Evolutionary conservation across 2,888 invertebrate species (phyloP).

Genomic region (Ernsta delagoae): DNA sequence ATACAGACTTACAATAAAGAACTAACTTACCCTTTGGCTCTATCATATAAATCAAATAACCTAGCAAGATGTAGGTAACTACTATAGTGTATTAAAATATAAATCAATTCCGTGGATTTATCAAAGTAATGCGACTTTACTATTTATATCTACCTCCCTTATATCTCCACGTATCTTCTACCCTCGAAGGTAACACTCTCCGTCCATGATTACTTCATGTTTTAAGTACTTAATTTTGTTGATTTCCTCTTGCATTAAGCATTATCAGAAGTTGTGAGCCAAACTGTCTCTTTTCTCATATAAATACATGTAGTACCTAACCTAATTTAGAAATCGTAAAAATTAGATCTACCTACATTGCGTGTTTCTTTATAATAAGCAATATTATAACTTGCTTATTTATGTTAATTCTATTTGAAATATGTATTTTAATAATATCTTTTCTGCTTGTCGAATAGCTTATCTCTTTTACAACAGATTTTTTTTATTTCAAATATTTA

Average conservation of each 20-base stretch:
- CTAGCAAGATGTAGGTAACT: too few species aligned
- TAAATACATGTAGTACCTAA: not conserved
- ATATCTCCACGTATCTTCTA: conserved; percentile 14
- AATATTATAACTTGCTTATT: not conserved
- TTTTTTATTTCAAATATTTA: too few species aligned
- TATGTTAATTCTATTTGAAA: not conserved
- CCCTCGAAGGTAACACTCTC: conserved; percentile 64
- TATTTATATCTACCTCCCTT: not conserved
- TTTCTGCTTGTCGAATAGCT: too few species aligned
- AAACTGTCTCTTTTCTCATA: not conserved
- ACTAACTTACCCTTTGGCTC: too few species aligned
- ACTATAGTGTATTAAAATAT: too few species aligned
- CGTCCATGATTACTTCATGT: conserved; percentile 76
- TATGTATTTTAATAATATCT: too few species aligned
- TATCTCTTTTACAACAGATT: too few species aligned
- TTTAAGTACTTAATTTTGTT: conserved; percentile 79
- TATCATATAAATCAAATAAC: too few species aligned
- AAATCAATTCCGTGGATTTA: too few species aligned
- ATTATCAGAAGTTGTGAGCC: conserved; percentile 9
- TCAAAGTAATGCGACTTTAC: conserved; percentile 5
- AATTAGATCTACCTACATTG: not conserved
- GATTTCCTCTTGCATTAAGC: conserved; percentile 49
- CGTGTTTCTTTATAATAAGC: not conserved
- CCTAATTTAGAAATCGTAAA: not conserved
- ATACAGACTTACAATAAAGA: too few species aligned